Evolutionary conservation across 1,140 invertebrate species (phyloP).

Genomic region (Asbolus verrucosus): DNA sequence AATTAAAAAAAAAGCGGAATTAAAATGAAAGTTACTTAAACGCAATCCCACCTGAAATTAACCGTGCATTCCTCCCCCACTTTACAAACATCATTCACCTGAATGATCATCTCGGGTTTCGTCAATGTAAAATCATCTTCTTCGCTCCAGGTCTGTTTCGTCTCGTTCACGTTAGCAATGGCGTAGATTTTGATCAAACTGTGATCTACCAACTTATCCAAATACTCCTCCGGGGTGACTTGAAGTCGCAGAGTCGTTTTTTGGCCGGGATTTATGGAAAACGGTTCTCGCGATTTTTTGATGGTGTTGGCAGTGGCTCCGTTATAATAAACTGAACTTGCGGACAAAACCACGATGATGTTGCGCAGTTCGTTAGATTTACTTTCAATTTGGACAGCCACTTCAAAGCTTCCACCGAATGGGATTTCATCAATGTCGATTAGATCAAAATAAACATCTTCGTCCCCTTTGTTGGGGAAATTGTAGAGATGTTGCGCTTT

Average conservation of each 20-base stretch:
- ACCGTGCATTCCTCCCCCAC: conserved; percentile 58
- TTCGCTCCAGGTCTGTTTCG: conserved; percentile 76
- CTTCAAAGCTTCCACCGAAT: conserved; percentile 75
- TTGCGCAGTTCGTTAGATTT: conserved; percentile 74
- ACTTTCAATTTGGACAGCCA: conserved; percentile 76
- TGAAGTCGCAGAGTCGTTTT: conserved; percentile 69
- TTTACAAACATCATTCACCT: conserved; percentile 61
- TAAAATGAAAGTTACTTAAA: conserved; percentile 24
- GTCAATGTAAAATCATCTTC: conserved; percentile 77
- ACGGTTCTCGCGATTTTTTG: conserved; percentile 73
- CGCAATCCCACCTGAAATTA: conserved; percentile 64
- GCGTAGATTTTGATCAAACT: conserved; percentile 77
- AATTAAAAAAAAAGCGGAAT: not conserved
- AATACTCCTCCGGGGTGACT: conserved; percentile 72
- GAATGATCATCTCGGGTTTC: conserved; percentile 72
- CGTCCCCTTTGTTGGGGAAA: conserved; percentile 67
- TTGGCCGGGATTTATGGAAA: conserved; percentile 70
- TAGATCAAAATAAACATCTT: conserved; percentile 75
- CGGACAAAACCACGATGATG: conserved; percentile 72
- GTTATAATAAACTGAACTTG: conserved; percentile 77
- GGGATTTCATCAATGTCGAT: conserved; percentile 76
- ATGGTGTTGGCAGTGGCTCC: conserved; percentile 75
- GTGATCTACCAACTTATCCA: conserved; percentile 77
- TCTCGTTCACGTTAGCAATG: conserved; percentile 76
- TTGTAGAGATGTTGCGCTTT: conserved; percentile 73